Evolutionary conservation across 2,797 vertebrate species (phyloP).

Genomic region (Enteromius treurensis): DNA sequence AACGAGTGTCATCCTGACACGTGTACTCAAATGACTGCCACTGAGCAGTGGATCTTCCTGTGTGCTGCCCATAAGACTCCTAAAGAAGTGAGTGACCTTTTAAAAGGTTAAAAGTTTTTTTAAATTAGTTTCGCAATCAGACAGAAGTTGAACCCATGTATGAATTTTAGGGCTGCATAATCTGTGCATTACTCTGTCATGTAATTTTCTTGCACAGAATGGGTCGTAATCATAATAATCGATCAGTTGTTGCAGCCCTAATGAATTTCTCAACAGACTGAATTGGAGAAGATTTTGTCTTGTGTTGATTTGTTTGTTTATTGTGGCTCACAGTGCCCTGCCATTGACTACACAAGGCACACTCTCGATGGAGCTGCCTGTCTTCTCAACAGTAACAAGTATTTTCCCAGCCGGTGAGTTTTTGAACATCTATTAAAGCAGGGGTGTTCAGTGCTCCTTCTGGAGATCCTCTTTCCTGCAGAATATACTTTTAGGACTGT

Average conservation of each 20-base stretch:
- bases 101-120: not conserved
- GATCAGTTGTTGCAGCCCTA: not conserved
- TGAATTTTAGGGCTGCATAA: not conserved
- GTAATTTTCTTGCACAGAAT: not conserved
- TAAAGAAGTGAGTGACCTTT: slow-evolving; percentile 86
- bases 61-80: slow-evolving; percentile 99
- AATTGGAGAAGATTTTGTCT: not conserved
- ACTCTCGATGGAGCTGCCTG: slow-evolving; percentile 98
- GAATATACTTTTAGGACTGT: not conserved
- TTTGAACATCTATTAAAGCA: not conserved
- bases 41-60: slow-evolving; percentile 99
- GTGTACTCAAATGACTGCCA: slow-evolving; percentile 99
- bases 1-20: slow-evolving; percentile 98
- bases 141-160: no score
- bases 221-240: not conserved
- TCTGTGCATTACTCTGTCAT: not conserved
- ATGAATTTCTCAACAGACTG: not conserved
- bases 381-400: slow-evolving; percentile 99
- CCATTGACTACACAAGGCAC: slow-evolving; percentile 98
- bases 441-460: not conserved
- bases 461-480: not conserved
- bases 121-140: not conserved
- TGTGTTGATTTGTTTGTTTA: not conserved
- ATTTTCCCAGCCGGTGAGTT: slow-evolving; percentile 97
- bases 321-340: slow-evolving; percentile 85